These are phyloP conservation scores for Rattus norvegicus DNA, from an alignment of 2,113 vertebrate genomes.

Conservation along the genomic window GRCr8 NC_086033.1:68859001-68859500, in stretches of 20 bases:
- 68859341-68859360: conserved; percentile 42
- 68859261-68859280: conserved; percentile 44
- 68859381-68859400: background rate
- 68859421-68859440: conserved; percentile 57
- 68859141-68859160: conserved; percentile 38
- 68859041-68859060: conserved; percentile 34
- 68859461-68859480: conserved; percentile 18
- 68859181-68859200: conserved; percentile 32
- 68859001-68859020: background rate
- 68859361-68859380: conserved; percentile 33
- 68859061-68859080: conserved; percentile 40
- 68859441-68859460: conserved; percentile 54
- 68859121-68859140: background rate
- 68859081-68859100: conserved; percentile 56
- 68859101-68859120: conserved; percentile 55
- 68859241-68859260: conserved; percentile 59
- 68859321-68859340: conserved; percentile 41
- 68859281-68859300: conserved; percentile 42
- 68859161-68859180: conserved; percentile 33
- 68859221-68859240: conserved; percentile 49
- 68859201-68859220: conserved; percentile 62
- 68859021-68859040: background rate
- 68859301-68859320: conserved; percentile 65
- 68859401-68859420: conserved; percentile 20
- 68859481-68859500: conserved; percentile 57